A percentile compares a stretch with the other conserved stretches of the same genome.
Evolutionary conservation across 2,888 invertebrate species (phyloP).

Genomic region (Rhyacophila evoluta): DNA sequence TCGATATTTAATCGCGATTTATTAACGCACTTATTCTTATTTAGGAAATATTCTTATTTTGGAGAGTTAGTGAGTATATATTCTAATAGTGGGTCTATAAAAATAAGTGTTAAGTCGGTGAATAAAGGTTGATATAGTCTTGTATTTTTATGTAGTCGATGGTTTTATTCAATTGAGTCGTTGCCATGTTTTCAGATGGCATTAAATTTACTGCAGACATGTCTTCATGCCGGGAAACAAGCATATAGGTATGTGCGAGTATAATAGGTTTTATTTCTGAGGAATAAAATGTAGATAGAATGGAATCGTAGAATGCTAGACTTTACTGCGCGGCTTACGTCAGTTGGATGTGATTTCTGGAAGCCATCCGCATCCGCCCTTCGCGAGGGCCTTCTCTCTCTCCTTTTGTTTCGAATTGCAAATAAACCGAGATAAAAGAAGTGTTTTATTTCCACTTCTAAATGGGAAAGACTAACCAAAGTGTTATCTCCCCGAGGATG

Average conservation of each 20-base stretch:
- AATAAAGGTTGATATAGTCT: not conserved
- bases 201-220: slow-evolving; percentile 23
- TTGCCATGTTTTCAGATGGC: slow-evolving; percentile 10
- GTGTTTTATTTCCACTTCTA: slow-evolving; percentile 54
- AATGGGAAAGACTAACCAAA: not conserved
- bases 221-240: not conserved
- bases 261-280: slow-evolving; percentile 53
- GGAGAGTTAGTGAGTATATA: no score
- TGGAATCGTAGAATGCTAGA: slow-evolving; percentile 54
- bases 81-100: no score
- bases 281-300: slow-evolving; percentile 54
- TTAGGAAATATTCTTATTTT: no score
- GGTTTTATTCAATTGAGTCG: slow-evolving; percentile 24
- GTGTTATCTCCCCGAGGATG: slow-evolving; percentile 17
- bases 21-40: no score
- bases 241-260: slow-evolving; percentile 11
- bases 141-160: slow-evolving; percentile 7
- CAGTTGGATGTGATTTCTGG: slow-evolving; percentile 42
- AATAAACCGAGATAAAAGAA: slow-evolving; percentile 51
- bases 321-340: slow-evolving; percentile 54
- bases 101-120: not conserved
- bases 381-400: not conserved
- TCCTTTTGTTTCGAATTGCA: slow-evolving; percentile 36
- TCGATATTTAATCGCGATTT: no score
- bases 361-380: slow-evolving; percentile 20